These are phyloP conservation scores for Haemorhous mexicanus DNA, from an alignment of 2,113 vertebrate species.

Conservation along the genomic window DNA sequence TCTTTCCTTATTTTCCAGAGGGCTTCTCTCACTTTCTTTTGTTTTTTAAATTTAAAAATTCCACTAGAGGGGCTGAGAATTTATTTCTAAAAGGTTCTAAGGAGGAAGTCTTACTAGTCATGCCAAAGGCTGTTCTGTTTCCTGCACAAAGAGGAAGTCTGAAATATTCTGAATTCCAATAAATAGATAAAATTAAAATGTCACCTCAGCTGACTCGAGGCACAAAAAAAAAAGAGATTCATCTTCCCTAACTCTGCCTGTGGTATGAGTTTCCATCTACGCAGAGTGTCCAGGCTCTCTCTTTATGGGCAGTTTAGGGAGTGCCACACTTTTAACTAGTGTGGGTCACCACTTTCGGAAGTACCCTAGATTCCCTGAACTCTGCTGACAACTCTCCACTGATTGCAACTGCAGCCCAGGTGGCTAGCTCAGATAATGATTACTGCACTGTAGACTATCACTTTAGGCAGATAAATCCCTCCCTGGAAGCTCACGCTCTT, in stretches of 20 bases:
- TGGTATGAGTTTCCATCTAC: background rate
- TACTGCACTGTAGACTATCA: background rate
- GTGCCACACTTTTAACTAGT: background rate
- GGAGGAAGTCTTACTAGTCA: background rate
- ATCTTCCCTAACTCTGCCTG: background rate
- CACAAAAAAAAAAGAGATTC: background rate
- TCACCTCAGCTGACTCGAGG: background rate
- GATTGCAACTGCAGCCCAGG: constrained; percentile 3
- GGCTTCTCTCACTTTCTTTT: background rate
- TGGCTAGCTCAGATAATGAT: constrained; percentile 25
- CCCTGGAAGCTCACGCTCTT: background rate
- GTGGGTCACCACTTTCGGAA: background rate
- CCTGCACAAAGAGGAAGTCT: constrained; percentile 37
- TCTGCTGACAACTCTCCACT: background rate
- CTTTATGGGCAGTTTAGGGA: background rate
- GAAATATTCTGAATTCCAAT: constrained; percentile 29
- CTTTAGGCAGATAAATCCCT: constrained; percentile 20
- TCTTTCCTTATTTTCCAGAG: background rate
- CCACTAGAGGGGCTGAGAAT: background rate
- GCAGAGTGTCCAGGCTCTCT: background rate
- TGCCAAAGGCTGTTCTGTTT: background rate
- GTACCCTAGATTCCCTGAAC: background rate
- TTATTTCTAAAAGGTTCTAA: background rate
- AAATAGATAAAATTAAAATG: constrained; percentile 7
- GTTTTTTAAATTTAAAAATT: background rate